Evolutionary conservation across 1,140 invertebrate species (phyloP).

Genomic region (Halyomorpha halys): DNA sequence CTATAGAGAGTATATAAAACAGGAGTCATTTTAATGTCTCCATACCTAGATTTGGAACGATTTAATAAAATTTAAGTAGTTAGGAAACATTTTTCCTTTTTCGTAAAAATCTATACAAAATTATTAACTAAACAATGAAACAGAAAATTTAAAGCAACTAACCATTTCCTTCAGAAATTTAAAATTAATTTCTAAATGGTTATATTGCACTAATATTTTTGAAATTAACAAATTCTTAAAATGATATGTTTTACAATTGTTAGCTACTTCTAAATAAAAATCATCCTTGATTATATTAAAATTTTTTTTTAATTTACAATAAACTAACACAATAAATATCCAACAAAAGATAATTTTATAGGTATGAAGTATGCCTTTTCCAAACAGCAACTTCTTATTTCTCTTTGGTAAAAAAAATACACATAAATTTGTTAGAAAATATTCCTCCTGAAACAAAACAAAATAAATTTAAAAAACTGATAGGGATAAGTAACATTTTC

Average conservation of each 20-base stretch:
- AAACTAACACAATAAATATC: no score
- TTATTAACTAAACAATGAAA: neutral
- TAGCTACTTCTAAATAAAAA: neutral
- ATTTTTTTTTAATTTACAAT: no score
- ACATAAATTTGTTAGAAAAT: neutral
- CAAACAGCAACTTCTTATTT: neutral
- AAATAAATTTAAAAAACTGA: neutral
- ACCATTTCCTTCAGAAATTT: neutral
- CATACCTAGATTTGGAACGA: conserved; percentile 13
- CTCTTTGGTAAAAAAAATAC: conserved; percentile 10
- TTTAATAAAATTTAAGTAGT: neutral
- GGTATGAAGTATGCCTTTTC: neutral
- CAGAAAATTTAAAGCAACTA: neutral
- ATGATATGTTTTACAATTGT: conserved; percentile 9
- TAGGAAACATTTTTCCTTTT: neutral
- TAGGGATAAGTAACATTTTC: neutral
- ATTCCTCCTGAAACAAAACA: neutral
- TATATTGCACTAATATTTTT: neutral
- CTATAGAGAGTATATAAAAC: conserved; percentile 40
- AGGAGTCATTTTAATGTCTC: conserved; percentile 30
- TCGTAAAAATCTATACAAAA: neutral
- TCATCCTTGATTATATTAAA: no score
- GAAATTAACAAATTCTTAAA: neutral
- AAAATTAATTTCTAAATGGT: neutral
- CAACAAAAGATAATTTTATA: no score